Base-by-base conservation (phyloP, 1,140 invertebrate species). In the Cyclargus thomasi region DNA sequence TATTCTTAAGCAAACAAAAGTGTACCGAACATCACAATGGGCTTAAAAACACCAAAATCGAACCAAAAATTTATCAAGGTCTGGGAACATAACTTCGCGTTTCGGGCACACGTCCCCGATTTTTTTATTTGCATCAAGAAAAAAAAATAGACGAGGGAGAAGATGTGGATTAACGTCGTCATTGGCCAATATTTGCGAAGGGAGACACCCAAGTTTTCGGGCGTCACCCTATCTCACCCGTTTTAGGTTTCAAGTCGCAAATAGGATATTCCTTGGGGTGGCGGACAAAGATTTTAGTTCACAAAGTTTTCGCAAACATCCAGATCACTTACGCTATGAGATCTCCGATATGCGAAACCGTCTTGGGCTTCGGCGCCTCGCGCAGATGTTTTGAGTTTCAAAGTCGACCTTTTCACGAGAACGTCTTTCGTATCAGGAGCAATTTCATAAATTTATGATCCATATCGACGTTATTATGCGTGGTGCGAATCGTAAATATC, bases 181-280 rank as follows among this genome's bases (percentile, higher is more conserved):
- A 87, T 87, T 87, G 85, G 85, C 62, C 59, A 74, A 75, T 55
- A 75, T 79, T 76, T 35, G 76, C 65, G 53, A 80, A 83, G 83
- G 82, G 83, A 77, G 69, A 71, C 79, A 81, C 78, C 82, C 82
- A 79, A 71, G 65, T 76, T 53, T 35, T 63, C 76, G 80, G 82
- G 79, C 71, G 81, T 75, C 69, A 62, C 72, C 70, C 73, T 68
- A 66, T 66, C 55, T 66, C 35, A 23, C 18, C 29, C 20, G 23
- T 66, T 36, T 64, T 36, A 64, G 55, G 55, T 59, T 59, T 20
- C 17, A 18, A 59, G 55, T 20, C 55, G 18, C 55, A 59, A 59
- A 59, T 59, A 39, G 18, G 16, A 20, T 62, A 23, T 62, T 62
- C 20, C 11, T 64, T 35, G 35, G 36, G 36, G 17, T 39, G 10